Percentiles rank a stretch among this genome's conserved stretches.
Conservation (phyloP, 2,888 invertebrate genomes). For the Coelopa pilipes region DNA sequence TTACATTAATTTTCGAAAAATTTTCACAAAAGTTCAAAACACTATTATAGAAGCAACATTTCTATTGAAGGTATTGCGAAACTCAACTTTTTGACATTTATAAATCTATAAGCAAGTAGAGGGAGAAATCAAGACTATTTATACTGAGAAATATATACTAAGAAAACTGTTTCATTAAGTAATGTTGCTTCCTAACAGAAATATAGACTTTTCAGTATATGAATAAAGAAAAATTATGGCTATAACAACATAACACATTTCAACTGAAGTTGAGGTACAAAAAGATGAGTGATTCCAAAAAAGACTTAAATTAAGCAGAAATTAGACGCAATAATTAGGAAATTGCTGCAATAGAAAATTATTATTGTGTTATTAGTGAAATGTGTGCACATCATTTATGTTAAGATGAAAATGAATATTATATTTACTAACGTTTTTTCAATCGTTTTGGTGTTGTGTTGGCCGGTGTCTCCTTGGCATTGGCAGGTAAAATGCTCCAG, state of each 20-base stretch:
- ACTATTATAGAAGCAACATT: conserved; percentile 30
- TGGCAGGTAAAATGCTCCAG: conserved; percentile 69
- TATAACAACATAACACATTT: conserved; percentile 24
- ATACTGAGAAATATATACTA: neutral
- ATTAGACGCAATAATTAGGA: conserved; percentile 14
- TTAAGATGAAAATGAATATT: conserved; percentile 13
- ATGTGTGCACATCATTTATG: neutral
- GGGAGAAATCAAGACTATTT: too few relatives aligned
- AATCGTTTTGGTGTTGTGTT: conserved; percentile 63
- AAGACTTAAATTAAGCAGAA: conserved; percentile 24
- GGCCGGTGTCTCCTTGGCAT: conserved; percentile 60
- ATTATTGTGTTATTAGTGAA: conserved; percentile 18
- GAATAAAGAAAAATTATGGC: conserved; percentile 24
- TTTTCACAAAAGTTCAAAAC: conserved; percentile 23
- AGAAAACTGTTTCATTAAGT: conserved; percentile 1
- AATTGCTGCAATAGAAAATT: conserved; percentile 5
- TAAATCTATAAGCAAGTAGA: too few relatives aligned
- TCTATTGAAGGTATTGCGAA: conserved; percentile 4
- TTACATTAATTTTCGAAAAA: conserved; percentile 29
- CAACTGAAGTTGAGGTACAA: conserved; percentile 25
- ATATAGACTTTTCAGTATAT: conserved; percentile 16
- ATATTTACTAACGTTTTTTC: conserved; percentile 64
- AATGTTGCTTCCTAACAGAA: conserved; percentile 35
- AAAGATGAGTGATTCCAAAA: conserved; percentile 18
- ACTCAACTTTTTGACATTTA: too few relatives aligned